phyloP scores from a whole-genome alignment of 1,140 invertebrate genomes.

The Patella vulgata region DNA sequence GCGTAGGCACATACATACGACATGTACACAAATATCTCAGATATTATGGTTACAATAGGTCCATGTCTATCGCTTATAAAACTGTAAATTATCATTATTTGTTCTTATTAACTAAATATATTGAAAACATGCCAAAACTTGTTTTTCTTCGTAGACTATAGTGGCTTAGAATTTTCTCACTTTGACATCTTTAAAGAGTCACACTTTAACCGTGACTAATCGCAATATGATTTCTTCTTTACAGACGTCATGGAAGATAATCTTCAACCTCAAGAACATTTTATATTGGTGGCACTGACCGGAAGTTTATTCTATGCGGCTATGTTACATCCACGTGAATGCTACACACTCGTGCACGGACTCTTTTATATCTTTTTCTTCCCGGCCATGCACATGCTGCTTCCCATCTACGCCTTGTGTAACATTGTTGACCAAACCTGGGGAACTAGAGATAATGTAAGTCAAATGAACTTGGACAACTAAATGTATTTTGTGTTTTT shows the following conservation, averaged over 20 bases:
- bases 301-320: constrained; percentile 41
- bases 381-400: constrained; percentile 48
- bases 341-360: constrained; percentile 34
- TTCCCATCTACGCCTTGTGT: constrained; percentile 48
- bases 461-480: constrained; percentile 6
- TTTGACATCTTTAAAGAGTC: no score
- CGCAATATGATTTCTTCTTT: no score
- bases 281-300: constrained; percentile 36
- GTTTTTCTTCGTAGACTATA: no score
- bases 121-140: no score
- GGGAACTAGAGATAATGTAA: constrained; percentile 51
- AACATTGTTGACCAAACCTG: constrained; percentile 55
- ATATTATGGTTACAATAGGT: no score
- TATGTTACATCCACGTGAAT: constrained; percentile 41
- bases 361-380: constrained; percentile 47
- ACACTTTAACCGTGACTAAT: no score
- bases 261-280: constrained; percentile 34
- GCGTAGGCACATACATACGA: no score
- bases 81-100: no score
- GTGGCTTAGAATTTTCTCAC: no score
- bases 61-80: no score
- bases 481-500: not conserved
- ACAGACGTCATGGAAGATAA: constrained; percentile 27
- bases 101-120: no score
- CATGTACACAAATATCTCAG: no score